A percentile compares a stretch with the other conserved stretches of the same genome.
Conservation (phyloP, 2,113 vertebrate genomes). For the Dasyurus viverrinus region DNA sequence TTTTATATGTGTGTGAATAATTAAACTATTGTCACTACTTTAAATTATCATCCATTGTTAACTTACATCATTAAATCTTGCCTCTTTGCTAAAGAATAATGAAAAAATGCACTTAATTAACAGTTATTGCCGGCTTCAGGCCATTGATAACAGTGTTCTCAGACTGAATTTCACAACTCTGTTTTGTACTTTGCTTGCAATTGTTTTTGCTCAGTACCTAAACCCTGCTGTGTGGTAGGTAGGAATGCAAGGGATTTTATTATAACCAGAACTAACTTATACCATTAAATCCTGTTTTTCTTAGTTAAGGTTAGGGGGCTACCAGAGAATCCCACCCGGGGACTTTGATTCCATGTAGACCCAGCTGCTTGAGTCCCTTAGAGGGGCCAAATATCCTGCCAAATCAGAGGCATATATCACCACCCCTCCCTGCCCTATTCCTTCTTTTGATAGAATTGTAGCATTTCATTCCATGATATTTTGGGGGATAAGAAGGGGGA, state of each 20-base stretch:
- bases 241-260: conserved; percentile 68
- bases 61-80: conserved; percentile 88
- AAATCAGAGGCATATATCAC: conserved; percentile 34
- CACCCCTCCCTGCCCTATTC: conserved; percentile 12
- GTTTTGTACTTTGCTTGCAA: conserved; percentile 80
- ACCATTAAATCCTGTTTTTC: conserved; percentile 72
- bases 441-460: not conserved
- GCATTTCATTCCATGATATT: conserved; percentile 66
- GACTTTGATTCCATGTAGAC: conserved; percentile 66
- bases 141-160: conserved; percentile 86
- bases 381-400: conserved; percentile 47
- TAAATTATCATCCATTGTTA: conserved; percentile 90
- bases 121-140: conserved; percentile 86
- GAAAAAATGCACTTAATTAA: conserved; percentile 90
- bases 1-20: conserved; percentile 88
- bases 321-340: conserved; percentile 76
- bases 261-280: conserved; percentile 64
- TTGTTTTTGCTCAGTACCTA: conserved; percentile 74
- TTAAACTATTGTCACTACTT: conserved; percentile 89
- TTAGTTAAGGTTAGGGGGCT: conserved; percentile 86
- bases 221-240: conserved; percentile 59
- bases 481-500: not conserved
- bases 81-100: conserved; percentile 89
- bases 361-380: conserved; percentile 62
- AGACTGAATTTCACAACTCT: conserved; percentile 85